Percentiles rank a stretch among this genome's conserved stretches.
Conservation (phyloP, 2,888 invertebrate genomes). For the Limnephilus auricula region DNA sequence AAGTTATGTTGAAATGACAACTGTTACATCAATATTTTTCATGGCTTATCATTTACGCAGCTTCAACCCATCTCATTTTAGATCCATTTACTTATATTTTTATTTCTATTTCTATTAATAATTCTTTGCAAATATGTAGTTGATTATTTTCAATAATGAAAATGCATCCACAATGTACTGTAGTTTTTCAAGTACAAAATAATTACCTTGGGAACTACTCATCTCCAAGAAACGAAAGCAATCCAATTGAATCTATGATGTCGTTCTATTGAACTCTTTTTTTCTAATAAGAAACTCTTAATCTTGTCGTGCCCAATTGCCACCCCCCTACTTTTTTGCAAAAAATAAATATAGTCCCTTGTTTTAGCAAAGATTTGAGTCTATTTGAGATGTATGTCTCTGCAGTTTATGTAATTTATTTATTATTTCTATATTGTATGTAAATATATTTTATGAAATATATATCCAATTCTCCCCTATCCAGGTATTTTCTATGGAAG, state of each 20-base stretch:
- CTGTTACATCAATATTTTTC: background rate
- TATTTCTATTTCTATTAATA: background rate
- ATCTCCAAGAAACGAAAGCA: background rate
- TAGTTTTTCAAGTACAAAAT: background rate
- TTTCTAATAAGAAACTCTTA: background rate
- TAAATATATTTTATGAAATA: constrained; percentile 57
- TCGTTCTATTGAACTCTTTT: background rate
- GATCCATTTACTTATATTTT: background rate
- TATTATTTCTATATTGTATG: constrained; percentile 48
- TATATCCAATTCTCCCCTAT: constrained; percentile 62
- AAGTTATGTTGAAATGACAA: background rate
- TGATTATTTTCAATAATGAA: background rate
- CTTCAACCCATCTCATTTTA: background rate
- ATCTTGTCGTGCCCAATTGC: background rate
- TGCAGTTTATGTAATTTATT: constrained; percentile 41
- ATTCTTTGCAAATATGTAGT: background rate
- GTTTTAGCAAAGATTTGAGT: background rate
- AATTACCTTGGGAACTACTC: background rate
- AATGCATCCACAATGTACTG: background rate
- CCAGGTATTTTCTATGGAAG: constrained; percentile 63
- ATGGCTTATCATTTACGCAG: background rate
- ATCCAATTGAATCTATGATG: background rate
- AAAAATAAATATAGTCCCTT: background rate
- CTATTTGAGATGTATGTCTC: constrained; percentile 10
- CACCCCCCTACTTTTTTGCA: background rate